Conservation (phyloP, 2,113 vertebrate species). For the Xenopus tropicalis region UCB_Xtro_10.0 CM004448.2:32015001-32015500, state of each 20-base stretch:
- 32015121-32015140: background rate
- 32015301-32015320: conserved; percentile 42
- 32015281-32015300: conserved; percentile 23
- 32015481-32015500: no score
- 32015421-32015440: conserved; percentile 16
- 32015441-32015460: background rate
- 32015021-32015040: no score
- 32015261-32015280: conserved; percentile 14
- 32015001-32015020: no score
- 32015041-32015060: no score
- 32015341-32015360: conserved; percentile 33
- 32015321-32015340: background rate
- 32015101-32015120: no score
- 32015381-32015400: conserved; percentile 20
- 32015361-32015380: conserved; percentile 38
- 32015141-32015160: background rate
- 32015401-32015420: background rate
- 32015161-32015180: background rate
- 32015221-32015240: background rate
- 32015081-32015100: no score
- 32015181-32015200: background rate
- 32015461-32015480: no score
- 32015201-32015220: background rate
- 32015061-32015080: no score
- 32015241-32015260: conserved; percentile 11